Evolutionary conservation across 2,888 invertebrate species (phyloP).

Genomic region (Pandemis corylana): DNA sequence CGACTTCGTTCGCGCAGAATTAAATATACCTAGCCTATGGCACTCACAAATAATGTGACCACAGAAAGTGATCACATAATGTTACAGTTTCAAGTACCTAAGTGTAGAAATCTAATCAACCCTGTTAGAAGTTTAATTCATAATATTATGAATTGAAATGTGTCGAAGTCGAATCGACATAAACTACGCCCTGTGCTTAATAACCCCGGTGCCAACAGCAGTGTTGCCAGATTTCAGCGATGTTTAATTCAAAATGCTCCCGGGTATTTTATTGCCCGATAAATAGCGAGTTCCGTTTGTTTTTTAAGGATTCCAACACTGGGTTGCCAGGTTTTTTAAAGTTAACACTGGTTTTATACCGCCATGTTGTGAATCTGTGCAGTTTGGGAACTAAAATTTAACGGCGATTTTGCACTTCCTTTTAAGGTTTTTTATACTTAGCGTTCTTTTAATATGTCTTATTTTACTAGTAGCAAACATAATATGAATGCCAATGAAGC

Average conservation of each 20-base stretch:
- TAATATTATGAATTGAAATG: not conserved
- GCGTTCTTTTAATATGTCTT: not conserved
- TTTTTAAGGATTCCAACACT: slow-evolving; percentile 23
- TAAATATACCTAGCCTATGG: too few species aligned
- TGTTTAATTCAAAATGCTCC: slow-evolving; percentile 33
- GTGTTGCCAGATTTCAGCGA: slow-evolving; percentile 39
- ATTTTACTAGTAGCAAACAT: too few species aligned
- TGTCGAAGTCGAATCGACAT: not conserved
- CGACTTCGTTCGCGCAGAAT: too few species aligned
- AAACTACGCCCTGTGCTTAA: slow-evolving; percentile 1
- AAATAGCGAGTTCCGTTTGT: slow-evolving; percentile 24
- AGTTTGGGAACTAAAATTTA: too few species aligned
- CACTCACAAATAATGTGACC: too few species aligned
- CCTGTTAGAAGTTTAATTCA: too few species aligned
- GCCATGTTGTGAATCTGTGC: not conserved
- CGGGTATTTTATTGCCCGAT: slow-evolving; percentile 32
- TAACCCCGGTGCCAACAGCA: slow-evolving; percentile 26
- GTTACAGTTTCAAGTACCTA: too few species aligned
- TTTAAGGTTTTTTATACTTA: not conserved
- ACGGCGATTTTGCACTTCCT: not conserved
- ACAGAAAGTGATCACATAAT: too few species aligned
- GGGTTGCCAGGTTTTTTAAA: slow-evolving; percentile 9
- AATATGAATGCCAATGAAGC: too few species aligned
- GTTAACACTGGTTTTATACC: slow-evolving; percentile 2
- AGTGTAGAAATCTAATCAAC: too few species aligned